These are phyloP conservation scores for Phoenicopterus ruber DNA, from an alignment of 2,113 vertebrate species.

Conservation along the genomic window DNA sequence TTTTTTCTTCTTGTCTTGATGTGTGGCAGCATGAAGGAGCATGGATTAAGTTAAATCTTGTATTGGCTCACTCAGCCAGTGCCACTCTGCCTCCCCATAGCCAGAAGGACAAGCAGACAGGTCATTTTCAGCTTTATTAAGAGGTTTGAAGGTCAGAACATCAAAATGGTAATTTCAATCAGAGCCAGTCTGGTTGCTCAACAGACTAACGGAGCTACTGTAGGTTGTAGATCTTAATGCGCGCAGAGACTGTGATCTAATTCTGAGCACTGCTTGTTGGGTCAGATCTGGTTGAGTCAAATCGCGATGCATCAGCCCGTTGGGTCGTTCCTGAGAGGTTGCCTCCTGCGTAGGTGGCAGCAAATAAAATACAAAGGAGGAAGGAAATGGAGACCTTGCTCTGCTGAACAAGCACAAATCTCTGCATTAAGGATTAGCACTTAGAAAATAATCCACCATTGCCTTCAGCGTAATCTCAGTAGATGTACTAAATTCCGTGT, in stretches of 20 bases:
- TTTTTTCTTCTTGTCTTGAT: background rate
- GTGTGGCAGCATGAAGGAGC: background rate
- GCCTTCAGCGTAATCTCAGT: constrained; percentile 28
- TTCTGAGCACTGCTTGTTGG: constrained; percentile 46
- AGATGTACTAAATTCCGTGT: constrained; percentile 14
- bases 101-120: constrained; percentile 38
- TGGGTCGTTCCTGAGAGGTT: background rate
- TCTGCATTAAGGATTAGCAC: constrained; percentile 9
- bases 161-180: constrained; percentile 71
- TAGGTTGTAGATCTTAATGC: constrained; percentile 54
- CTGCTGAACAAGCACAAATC: constrained; percentile 35
- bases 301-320: background rate
- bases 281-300: constrained; percentile 61
- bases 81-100: background rate
- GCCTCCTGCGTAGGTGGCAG: background rate
- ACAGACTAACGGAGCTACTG: constrained; percentile 31
- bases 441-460: constrained; percentile 31
- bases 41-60: background rate
- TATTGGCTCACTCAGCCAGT: background rate
- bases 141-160: constrained; percentile 58
- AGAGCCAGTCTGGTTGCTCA: constrained; percentile 42
- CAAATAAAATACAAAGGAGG: background rate
- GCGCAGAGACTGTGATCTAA: constrained; percentile 35
- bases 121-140: constrained; percentile 64
- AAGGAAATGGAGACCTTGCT: background rate